Percentiles rank a stretch among this genome's conserved stretches.
phyloP scores from a whole-genome alignment of 2,888 invertebrate genomes.

The Lomographa bimaculata region DNA sequence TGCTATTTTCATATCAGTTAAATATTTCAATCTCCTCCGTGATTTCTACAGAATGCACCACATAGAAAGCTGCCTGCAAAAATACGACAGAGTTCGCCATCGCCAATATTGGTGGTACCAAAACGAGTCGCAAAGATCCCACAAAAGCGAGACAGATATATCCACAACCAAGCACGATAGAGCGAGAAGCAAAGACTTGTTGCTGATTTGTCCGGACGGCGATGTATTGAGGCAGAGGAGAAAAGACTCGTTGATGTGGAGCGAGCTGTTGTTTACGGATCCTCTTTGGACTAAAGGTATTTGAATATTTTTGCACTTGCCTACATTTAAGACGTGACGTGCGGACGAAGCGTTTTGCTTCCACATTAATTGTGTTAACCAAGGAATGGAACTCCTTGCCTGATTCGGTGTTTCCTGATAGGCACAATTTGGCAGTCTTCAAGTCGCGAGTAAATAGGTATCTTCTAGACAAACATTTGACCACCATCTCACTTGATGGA shows the following conservation, averaged over 20 bases:
- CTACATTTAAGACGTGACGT: too few relatives aligned
- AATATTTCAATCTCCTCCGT: neutral
- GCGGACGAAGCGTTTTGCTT: too few relatives aligned
- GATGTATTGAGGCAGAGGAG: conserved; percentile 60
- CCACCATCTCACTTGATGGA: too few relatives aligned
- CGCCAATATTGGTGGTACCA: conserved; percentile 68
- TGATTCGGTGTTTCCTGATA: too few relatives aligned
- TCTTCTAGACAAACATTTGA: too few relatives aligned
- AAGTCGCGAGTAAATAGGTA: too few relatives aligned
- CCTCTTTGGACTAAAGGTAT: conserved; percentile 65
- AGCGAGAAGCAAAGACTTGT: conserved; percentile 59
- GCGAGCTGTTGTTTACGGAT: conserved; percentile 69
- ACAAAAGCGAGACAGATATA: conserved; percentile 34
- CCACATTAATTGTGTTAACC: too few relatives aligned
- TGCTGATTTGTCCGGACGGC: conserved; percentile 69
- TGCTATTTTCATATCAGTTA: neutral
- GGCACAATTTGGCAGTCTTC: too few relatives aligned
- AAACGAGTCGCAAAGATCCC: conserved; percentile 25
- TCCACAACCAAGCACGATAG: conserved; percentile 38
- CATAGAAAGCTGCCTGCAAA: conserved; percentile 56
- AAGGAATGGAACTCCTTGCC: too few relatives aligned
- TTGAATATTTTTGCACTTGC: too few relatives aligned
- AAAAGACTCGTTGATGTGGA: conserved; percentile 66
- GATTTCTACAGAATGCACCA: conserved; percentile 55
- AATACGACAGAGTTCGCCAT: conserved; percentile 65